Percentiles rank a stretch among this genome's conserved stretches.
Evolutionary conservation across 2,888 invertebrate species (phyloP).

Genomic region (Papilio demoleus): DNA sequence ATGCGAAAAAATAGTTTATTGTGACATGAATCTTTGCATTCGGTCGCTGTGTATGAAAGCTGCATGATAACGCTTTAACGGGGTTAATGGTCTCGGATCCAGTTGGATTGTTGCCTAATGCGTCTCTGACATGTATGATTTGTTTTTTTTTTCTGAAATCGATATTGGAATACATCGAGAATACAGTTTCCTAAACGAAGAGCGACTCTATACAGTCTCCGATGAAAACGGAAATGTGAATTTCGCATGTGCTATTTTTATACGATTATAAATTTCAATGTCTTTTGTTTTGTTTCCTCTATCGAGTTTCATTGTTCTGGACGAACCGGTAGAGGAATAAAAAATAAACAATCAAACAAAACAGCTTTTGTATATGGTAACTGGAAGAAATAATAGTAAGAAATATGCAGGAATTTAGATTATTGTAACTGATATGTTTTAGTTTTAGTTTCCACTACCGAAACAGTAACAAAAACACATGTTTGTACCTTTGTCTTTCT

Average conservation of each 20-base stretch:
- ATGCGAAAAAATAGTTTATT: slow-evolving; percentile 62
- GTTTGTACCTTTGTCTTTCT: neutral
- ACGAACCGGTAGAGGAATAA: neutral
- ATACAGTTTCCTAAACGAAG: slow-evolving; percentile 20
- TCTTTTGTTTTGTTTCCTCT: slow-evolving; percentile 18
- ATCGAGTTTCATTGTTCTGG: slow-evolving; percentile 11
- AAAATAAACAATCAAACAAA: slow-evolving; percentile 14
- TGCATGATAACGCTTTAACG: slow-evolving; percentile 55
- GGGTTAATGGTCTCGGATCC: slow-evolving; percentile 61
- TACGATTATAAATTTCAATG: slow-evolving; percentile 22
- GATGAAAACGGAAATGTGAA: neutral
- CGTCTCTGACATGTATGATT: slow-evolving; percentile 57
- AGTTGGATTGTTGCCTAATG: slow-evolving; percentile 73
- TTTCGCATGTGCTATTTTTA: slow-evolving; percentile 6
- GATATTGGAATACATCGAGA: slow-evolving; percentile 31
- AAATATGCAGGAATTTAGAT: neutral
- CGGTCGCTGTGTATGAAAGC: slow-evolving; percentile 47
- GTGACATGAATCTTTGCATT: slow-evolving; percentile 55
- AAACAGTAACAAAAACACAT: neutral
- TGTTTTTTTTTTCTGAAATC: slow-evolving; percentile 49
- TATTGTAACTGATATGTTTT: neutral
- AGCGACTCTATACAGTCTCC: neutral
- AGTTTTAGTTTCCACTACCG: neutral
- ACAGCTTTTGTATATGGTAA: neutral
- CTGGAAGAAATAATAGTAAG: neutral